A percentile compares a stretch with the other conserved stretches of the same genome.
These are phyloP conservation scores for Pimpla rufipes DNA, from an alignment of 2,888 invertebrate genomes.

Conservation along the genomic window DNA sequence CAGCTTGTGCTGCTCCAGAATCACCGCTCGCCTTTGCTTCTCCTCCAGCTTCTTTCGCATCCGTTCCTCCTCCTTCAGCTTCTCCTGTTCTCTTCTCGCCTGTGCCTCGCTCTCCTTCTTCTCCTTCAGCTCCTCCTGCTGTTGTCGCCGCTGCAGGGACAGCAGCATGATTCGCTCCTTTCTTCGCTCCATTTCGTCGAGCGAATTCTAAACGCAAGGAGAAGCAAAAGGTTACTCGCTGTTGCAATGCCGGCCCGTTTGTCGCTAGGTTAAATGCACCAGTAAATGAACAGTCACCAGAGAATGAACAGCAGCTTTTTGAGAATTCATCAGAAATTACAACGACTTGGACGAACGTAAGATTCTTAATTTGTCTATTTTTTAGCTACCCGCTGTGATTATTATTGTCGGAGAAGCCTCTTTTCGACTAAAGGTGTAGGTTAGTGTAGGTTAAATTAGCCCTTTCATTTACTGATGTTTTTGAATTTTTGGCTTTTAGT, in stretches of 20 bases:
- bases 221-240: neutral
- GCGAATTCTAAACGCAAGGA: conserved; percentile 88
- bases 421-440: too few species aligned
- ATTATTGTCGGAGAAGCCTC: too few species aligned
- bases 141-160: conserved; percentile 95
- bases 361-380: too few species aligned
- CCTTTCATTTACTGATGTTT: too few species aligned
- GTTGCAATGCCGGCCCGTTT: too few species aligned
- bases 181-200: conserved; percentile 96
- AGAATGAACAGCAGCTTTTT: too few species aligned
- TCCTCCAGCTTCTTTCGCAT: conserved; percentile 93
- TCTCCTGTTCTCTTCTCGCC: conserved; percentile 91
- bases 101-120: conserved; percentile 94
- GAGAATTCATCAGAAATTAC: too few species aligned
- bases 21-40: conserved; percentile 93
- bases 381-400: too few species aligned
- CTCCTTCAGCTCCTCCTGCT: conserved; percentile 94
- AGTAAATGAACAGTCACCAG: too few species aligned
- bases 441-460: too few species aligned
- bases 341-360: neutral
- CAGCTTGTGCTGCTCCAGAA: conserved; percentile 96
- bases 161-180: conserved; percentile 96
- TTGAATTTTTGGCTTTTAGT: too few species aligned
- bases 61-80: conserved; percentile 91
- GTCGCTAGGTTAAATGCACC: neutral